phyloP scores from a whole-genome alignment of 1,140 invertebrate genomes.

The Cotesia glomerata region DNA sequence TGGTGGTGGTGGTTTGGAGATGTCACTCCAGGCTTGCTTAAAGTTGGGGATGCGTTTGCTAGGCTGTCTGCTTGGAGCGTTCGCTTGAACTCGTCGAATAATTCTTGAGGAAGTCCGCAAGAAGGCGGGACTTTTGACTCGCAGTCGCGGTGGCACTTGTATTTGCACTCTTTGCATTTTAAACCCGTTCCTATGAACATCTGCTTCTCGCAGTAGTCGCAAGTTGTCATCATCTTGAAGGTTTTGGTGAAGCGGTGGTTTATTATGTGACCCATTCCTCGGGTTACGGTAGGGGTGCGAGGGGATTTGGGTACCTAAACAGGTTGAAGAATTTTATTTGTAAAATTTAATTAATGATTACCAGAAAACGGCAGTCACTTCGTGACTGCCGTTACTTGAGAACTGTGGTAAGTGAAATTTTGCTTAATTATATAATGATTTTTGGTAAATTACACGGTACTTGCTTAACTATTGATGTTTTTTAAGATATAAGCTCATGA shows the following conservation, averaged over 20 bases:
- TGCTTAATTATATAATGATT: no score
- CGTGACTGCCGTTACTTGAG: no score
- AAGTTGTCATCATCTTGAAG: conserved; percentile 87
- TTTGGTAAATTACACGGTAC: no score
- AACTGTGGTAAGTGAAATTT: no score
- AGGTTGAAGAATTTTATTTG: no score
- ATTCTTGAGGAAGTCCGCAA: conserved; percentile 85
- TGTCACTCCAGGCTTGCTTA: conserved; percentile 52
- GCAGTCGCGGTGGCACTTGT: conserved; percentile 91
- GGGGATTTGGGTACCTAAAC: conserved; percentile 80
- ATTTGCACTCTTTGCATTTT: conserved; percentile 96
- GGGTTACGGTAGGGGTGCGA: conserved; percentile 72
- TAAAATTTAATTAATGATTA: no score
- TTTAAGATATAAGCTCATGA: no score
- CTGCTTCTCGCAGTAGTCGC: conserved; percentile 89
- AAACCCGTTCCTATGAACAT: conserved; percentile 85
- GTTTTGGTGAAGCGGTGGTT: conserved; percentile 89
- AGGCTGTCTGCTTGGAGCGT: conserved; percentile 68
- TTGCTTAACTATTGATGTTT: no score
- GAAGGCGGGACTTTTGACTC: conserved; percentile 88
- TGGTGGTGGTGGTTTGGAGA: conserved; percentile 59
- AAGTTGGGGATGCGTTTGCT: conserved; percentile 54
- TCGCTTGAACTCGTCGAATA: conserved; percentile 80
- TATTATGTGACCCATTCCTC: conserved; percentile 89
- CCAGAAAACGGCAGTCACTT: no score